Evolutionary conservation across 2,797 vertebrate species (phyloP), one percentile per base, ranked within the genome.

Genomic region (Eutrigla gurnardus): DNA sequence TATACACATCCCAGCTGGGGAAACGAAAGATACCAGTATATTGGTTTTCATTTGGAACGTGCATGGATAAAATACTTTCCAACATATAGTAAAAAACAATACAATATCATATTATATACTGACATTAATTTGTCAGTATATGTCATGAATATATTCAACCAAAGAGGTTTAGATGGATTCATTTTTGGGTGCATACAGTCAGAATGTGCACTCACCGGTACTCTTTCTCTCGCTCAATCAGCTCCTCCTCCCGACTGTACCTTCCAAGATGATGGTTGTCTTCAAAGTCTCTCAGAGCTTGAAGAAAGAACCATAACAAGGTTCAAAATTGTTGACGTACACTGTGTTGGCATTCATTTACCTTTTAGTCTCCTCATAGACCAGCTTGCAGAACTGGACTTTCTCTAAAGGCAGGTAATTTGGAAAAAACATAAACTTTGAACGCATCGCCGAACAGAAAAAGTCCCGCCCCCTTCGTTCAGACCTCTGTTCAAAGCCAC

Each of bases 281-380:
- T 1, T 93, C 68, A 66, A 65, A 81, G 72, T 82, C 14, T 81
- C 2, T 91, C n/a, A 91, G 76, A 67, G 89, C 88, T 93, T 45
- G 5, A 40, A 15, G 18, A 45, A 57, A 39, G 7, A 39, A 58
- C 1, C 18, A 50, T 17, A 64, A 1, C 0, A 40, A 43, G 1
- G 3, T 43, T 73, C 39, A 3, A 37, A 61, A 37, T 1, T 3
- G 3, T 42, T 42, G 4, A 50, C 10, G 39, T 12, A 37, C 13
- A 43, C 3, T n/a, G 9, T n/a, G 7, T 14, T 55, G 8, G 4
- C 6, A 65, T n/a, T 14, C 11, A 45, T 55, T 47, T 60, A 17
- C 35, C 4, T 7, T n/a, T n/a, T n/a, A 7, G 14, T 8, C 3
- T 42, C 12, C 6, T 47, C 57, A 14, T 3, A 7, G 8, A 52